These are phyloP conservation scores for Xenentodon cancila DNA, from an alignment of 2,797 vertebrate genomes.

Conservation along the genomic window DNA sequence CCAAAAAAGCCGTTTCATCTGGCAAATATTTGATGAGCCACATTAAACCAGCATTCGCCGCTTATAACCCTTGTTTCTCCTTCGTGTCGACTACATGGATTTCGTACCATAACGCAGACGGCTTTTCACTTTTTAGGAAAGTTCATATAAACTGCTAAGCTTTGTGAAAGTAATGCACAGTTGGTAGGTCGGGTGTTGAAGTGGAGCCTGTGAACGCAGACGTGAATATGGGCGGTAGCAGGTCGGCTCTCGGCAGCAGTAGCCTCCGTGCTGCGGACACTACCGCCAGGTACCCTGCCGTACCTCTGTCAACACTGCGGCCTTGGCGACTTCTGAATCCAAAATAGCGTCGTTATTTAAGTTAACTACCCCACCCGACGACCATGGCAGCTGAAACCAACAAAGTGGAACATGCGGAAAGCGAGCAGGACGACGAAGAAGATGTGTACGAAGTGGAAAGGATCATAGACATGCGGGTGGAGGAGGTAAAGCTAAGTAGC, in stretches of 20 bases:
- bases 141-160: too few relatives aligned
- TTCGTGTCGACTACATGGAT: too few relatives aligned
- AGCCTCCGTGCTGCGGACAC: constrained; percentile 9
- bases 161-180: background rate
- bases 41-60: too few relatives aligned
- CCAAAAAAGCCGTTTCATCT: too few relatives aligned
- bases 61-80: too few relatives aligned
- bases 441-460: constrained; percentile 95
- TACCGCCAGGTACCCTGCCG: constrained; percentile 31
- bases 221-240: constrained; percentile 43
- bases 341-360: background rate
- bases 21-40: too few relatives aligned
- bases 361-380: background rate
- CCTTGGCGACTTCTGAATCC: constrained; percentile 11
- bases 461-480: constrained; percentile 93
- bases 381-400: constrained; percentile 66
- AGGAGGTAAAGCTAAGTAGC: constrained; percentile 82
- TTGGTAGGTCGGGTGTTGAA: too few relatives aligned
- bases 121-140: too few relatives aligned
- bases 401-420: constrained; percentile 78
- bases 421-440: constrained; percentile 89
- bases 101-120: too few relatives aligned
- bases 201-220: constrained; percentile 41
- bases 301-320: constrained; percentile 15
- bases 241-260: constrained; percentile 28